Percentiles rank a stretch among this genome's conserved stretches.
These are phyloP conservation scores for Drosophila nigrodunni DNA, from an alignment of 1,140 invertebrate species.

Conservation along the genomic window DNA sequence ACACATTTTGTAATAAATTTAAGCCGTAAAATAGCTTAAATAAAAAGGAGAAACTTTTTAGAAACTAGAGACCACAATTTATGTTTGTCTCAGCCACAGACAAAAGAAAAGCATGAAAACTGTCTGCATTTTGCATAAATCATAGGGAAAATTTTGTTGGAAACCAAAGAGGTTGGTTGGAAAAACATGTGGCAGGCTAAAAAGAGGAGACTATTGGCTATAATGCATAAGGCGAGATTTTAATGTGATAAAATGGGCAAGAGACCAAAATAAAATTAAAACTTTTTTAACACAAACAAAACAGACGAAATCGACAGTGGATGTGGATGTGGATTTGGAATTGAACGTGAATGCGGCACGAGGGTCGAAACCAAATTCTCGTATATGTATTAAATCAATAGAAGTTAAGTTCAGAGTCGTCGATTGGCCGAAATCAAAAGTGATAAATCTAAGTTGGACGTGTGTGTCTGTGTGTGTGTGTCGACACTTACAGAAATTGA, in stretches of 20 bases:
- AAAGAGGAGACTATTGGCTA: not conserved
- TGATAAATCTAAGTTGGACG: slow-evolving; percentile 81
- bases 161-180: not conserved
- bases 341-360: slow-evolving; percentile 1
- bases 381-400: slow-evolving; percentile 81
- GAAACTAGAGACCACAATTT: slow-evolving; percentile 8
- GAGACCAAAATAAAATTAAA: slow-evolving; percentile 68
- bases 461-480: slow-evolving; percentile 52
- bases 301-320: slow-evolving; percentile 33
- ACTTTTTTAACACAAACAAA: slow-evolving; percentile 63
- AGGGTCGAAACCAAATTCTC: slow-evolving; percentile 43
- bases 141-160: slow-evolving; percentile 22
- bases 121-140: slow-evolving; percentile 36
- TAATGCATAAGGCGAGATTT: slow-evolving; percentile 59
- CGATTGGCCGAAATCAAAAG: slow-evolving; percentile 67
- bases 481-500: slow-evolving; percentile 77
- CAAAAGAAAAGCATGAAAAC: slow-evolving; percentile 9
- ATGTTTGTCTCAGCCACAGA: slow-evolving; percentile 2
- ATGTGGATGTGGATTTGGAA: not conserved
- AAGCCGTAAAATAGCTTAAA: not conserved
- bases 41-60: not conserved
- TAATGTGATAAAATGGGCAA: slow-evolving; percentile 69
- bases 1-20: not conserved
- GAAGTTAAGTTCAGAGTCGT: slow-evolving; percentile 30
- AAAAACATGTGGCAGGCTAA: not conserved